phyloP scores from a whole-genome alignment of 2,113 vertebrate genomes.

The Hystrix brachyura region DNA sequence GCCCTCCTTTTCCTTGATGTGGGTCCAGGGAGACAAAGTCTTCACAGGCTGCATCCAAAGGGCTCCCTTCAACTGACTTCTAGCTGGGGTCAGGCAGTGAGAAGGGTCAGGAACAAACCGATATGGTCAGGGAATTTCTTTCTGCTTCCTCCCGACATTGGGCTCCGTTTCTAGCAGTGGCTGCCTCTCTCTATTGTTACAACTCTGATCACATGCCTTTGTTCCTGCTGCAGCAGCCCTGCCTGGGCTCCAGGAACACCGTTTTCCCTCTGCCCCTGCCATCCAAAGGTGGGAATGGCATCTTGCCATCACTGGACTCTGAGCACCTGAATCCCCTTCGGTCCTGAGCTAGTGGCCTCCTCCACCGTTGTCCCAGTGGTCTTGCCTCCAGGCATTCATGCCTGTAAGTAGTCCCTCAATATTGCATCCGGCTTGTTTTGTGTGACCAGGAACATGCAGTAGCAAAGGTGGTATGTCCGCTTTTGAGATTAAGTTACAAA shows the following conservation, averaged over 20 bases:
- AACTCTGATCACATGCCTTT: accelerated
- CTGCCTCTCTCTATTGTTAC: accelerated
- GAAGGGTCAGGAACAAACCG: background rate
- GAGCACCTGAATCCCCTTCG: background rate
- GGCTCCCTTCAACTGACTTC: background rate
- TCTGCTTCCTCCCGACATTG: background rate
- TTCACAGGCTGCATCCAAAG: background rate
- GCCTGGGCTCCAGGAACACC: background rate
- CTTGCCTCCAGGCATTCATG: background rate
- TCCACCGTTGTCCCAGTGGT: background rate
- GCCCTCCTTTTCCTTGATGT: background rate
- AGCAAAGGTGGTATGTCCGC: background rate
- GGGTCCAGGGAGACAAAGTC: background rate
- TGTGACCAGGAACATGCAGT: background rate
- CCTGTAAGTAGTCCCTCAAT: background rate
- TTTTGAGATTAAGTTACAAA: background rate
- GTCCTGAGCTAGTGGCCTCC: too few species aligned
- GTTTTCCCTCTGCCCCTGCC: background rate
- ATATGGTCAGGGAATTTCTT: background rate
- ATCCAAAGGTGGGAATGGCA: background rate
- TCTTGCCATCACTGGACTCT: too few species aligned
- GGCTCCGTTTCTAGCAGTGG: background rate
- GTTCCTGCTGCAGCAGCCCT: background rate
- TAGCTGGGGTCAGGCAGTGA: background rate
- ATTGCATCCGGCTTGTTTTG: background rate